These are phyloP conservation scores for Chrysodeixis includens DNA, from an alignment of 2,888 invertebrate species.

Conservation along the genomic window DNA sequence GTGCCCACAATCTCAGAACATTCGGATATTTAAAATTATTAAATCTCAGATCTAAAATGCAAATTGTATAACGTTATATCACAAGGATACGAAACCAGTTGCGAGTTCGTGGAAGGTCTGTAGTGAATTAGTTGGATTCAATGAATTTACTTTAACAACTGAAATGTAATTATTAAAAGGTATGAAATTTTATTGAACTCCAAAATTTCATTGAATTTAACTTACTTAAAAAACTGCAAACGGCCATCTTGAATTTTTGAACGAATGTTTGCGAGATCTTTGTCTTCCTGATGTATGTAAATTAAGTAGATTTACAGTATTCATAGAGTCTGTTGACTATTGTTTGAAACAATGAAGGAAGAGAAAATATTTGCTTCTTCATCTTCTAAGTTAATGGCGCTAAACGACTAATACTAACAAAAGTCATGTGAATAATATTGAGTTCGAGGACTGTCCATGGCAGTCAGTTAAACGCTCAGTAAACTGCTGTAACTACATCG, in stretches of 20 bases:
- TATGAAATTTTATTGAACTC: background rate
- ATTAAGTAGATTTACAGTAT: constrained; percentile 9
- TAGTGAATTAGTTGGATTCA: background rate
- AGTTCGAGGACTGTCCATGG: constrained; percentile 6
- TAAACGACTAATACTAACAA: background rate
- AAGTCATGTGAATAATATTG: constrained; percentile 23
- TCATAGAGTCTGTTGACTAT: constrained; percentile 15
- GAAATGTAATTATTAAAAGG: background rate
- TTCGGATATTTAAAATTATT: background rate
- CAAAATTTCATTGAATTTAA: background rate
- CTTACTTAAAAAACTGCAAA: background rate
- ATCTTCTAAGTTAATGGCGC: constrained; percentile 16
- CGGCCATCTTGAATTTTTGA: too few species aligned
- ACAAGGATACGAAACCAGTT: constrained; percentile 31
- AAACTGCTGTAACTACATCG: constrained; percentile 47
- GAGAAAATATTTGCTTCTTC: constrained; percentile 23
- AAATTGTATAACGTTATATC: constrained; percentile 39
- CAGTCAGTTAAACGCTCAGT: constrained; percentile 23
- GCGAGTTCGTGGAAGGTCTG: background rate
- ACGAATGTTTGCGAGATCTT: background rate
- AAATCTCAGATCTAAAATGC: constrained; percentile 20
- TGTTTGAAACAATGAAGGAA: background rate
- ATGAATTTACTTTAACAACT: background rate
- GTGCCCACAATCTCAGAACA: background rate
- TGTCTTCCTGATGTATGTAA: background rate